Base-by-base conservation (phyloP, 2,797 vertebrate genomes). In the Sternotherus odoratus region DNA sequence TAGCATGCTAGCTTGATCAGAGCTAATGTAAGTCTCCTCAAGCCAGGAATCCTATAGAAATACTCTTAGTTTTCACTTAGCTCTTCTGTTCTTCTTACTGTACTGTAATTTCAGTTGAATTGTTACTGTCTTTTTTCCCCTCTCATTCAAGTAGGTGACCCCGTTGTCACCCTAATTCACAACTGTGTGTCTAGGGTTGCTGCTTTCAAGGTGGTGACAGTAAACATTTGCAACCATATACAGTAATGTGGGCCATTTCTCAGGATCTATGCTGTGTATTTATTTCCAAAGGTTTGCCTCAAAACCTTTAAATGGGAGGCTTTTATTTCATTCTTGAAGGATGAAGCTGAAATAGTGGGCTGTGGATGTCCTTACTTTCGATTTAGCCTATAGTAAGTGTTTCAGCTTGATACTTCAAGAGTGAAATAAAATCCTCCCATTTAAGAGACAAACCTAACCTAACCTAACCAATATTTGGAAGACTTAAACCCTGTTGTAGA, bases 381-480 rank as follows among this genome's bases (percentile, higher is more conserved):
- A 43, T 19, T 24, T 66, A 88, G 85, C 50, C 54, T 91, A 4
- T 9, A 10, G 66, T 74, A 66, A 83, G 43, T 15, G 91, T 93
- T 87, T 90, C 54, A 74, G 4, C 74, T 60, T 94, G 79, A 50
- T 51, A 51, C 83, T 92, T 93, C 79, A 88, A 69, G 49, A 85
- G 43, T 8, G 66, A 82, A 89, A 56, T 21, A 75, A 36, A 28
- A 82, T 88, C 56, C 6, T 86, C 92, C 46, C 91, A 12, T 48
- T 39, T 85, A 63, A 89, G 66, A 69, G 66, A 39, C 36, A 9
- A 36, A 69, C n/a, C 33, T 69, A 69, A 69, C n/a, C 33, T 69
- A 69, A 69, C 8, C 43, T 43, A 43, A 43, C 21, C 21, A 69
- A 69, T 69, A 69, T 39, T 69, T 39, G 39, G 30, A 50, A 16